Evolutionary conservation across 2,888 invertebrate genomes (phyloP).

Genomic region (Torymus auratus): DNA sequence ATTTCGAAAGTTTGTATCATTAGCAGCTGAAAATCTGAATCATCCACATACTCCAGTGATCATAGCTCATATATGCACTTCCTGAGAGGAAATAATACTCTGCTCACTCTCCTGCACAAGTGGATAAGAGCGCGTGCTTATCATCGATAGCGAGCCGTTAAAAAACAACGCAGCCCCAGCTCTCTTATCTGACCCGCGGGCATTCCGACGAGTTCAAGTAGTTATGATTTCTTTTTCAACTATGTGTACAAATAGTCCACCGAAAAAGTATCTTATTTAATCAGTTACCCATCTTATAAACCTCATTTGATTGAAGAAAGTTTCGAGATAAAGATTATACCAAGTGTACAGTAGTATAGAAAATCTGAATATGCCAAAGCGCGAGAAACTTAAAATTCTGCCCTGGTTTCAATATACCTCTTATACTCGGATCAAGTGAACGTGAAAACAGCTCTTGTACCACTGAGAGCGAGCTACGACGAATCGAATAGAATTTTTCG

Average conservation of each 20-base stretch:
- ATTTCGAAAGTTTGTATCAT: conserved; percentile 2
- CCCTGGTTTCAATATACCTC: no score
- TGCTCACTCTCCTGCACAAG: background rate
- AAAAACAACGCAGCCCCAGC: conserved; percentile 4
- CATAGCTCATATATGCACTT: background rate
- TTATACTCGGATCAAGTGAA: no score
- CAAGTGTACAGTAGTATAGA: no score
- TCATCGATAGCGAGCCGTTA: conserved; percentile 29
- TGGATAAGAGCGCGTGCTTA: conserved; percentile 30
- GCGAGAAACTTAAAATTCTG: no score
- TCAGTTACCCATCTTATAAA: no score
- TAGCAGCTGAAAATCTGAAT: conserved; percentile 12
- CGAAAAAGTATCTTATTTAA: no score
- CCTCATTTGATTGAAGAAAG: no score
- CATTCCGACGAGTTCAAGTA: conserved; percentile 15
- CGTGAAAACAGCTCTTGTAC: no score
- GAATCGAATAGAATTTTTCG: background rate
- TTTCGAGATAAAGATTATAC: no score
- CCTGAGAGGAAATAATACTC: background rate
- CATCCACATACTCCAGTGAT: background rate
- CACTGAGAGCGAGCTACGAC: background rate
- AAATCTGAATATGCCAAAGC: no score
- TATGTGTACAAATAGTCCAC: no score
- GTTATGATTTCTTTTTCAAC: background rate
- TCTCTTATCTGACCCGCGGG: conserved; percentile 25